These are phyloP conservation scores for Haemorhous mexicanus DNA, from an alignment of 2,113 vertebrate genomes.

Conservation along the genomic window DNA sequence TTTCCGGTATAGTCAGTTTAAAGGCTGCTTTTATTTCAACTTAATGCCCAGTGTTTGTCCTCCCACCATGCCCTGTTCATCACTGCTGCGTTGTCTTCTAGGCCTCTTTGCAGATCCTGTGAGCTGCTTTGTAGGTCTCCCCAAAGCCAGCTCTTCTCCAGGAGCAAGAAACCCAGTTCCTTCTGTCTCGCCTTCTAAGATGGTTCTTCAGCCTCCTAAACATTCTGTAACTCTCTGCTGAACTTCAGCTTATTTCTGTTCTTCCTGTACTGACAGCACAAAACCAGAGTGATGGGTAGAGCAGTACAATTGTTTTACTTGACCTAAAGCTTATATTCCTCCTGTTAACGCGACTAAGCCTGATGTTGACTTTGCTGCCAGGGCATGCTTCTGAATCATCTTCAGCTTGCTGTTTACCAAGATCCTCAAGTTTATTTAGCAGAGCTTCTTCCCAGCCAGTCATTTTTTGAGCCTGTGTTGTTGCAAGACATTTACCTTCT, in stretches of 20 bases:
- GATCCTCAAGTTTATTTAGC: neutral
- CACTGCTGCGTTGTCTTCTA: neutral
- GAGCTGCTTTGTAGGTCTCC: neutral
- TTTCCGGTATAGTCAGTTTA: neutral
- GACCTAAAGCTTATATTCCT: neutral
- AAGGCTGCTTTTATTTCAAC: neutral
- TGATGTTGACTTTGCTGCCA: neutral
- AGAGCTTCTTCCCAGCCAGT: neutral
- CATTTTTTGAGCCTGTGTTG: neutral
- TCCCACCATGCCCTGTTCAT: neutral
- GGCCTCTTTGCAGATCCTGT: neutral
- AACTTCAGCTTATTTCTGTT: neutral
- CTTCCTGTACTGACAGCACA: neutral
- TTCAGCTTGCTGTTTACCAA: neutral
- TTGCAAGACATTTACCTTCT: neutral
- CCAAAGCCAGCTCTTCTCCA: neutral
- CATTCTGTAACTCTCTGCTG: neutral
- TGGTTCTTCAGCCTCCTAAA: neutral
- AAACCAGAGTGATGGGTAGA: neutral
- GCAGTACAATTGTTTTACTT: neutral
- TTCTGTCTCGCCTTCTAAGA: rapidly evolving
- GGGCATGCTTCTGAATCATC: neutral
- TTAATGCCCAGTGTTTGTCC: neutral
- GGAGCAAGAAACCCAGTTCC: neutral
- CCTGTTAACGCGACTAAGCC: neutral